phyloP scores from a whole-genome alignment of 2,113 vertebrate species.

The Colossoma macropomum region DNA sequence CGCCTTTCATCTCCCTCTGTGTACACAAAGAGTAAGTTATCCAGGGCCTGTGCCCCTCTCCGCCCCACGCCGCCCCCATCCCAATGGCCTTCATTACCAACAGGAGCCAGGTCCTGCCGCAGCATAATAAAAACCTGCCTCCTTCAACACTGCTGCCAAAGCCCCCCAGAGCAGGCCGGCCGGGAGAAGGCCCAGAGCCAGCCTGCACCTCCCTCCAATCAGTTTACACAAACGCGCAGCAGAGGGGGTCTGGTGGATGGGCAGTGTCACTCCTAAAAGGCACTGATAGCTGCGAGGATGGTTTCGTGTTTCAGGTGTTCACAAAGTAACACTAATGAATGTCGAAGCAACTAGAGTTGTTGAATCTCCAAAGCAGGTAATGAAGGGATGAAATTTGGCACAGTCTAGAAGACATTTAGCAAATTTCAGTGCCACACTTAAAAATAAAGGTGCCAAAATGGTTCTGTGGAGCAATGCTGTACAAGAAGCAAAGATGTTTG shows the following conservation, averaged over 20 bases:
- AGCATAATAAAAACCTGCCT: slow-evolving; percentile 82
- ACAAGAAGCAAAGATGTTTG: too few relatives aligned
- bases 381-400: background rate
- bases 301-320: slow-evolving; percentile 7
- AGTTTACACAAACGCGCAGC: background rate
- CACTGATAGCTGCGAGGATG: background rate
- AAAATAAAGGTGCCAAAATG: too few relatives aligned
- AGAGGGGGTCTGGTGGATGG: slow-evolving; percentile 32
- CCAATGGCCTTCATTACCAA: slow-evolving; percentile 77
- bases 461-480: too few relatives aligned
- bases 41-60: slow-evolving; percentile 57
- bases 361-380: background rate
- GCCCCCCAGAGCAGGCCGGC: slow-evolving; percentile 51
- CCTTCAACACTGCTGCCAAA: slow-evolving; percentile 70
- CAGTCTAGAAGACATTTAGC: background rate
- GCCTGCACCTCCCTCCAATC: slow-evolving; percentile 45
- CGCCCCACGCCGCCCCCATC: slow-evolving; percentile 38
- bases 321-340: slow-evolving; percentile 1
- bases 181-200: slow-evolving; percentile 21
- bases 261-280: slow-evolving; percentile 17
- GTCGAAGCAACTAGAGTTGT: background rate
- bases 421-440: background rate
- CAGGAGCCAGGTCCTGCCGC: slow-evolving; percentile 74
- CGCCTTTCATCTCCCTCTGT: slow-evolving; percentile 87
- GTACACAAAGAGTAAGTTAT: slow-evolving; percentile 93